Percentiles rank a stretch among this genome's conserved stretches.
phyloP scores from a whole-genome alignment of 2,113 vertebrate genomes.

The Lagenorhynchus albirostris region DNA sequence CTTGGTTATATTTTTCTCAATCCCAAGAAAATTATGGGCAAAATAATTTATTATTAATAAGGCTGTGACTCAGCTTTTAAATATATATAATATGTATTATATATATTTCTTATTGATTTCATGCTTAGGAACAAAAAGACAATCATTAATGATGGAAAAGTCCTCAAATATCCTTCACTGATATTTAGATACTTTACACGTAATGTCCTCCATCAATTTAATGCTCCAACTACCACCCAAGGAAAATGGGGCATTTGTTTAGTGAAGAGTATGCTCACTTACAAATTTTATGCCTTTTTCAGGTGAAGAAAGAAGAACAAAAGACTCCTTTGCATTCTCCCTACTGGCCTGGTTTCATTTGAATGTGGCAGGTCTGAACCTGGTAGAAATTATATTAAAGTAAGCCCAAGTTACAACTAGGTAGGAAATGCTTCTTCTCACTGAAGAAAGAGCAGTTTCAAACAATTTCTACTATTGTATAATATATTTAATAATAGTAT shows the following conservation, averaged over 20 bases:
- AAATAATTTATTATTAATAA: neutral
- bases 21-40: neutral
- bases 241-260: neutral
- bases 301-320: neutral
- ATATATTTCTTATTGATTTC: neutral
- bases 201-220: neutral
- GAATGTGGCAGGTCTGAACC: neutral
- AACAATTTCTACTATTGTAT: neutral
- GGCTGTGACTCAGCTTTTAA: neutral
- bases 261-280: neutral
- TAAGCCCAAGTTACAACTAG: neutral
- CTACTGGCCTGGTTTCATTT: neutral
- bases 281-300: neutral
- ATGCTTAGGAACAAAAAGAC: neutral
- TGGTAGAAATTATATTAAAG: neutral
- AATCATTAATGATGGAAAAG: neutral
- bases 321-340: neutral
- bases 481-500: neutral
- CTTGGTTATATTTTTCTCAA: neutral
- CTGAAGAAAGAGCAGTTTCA: neutral
- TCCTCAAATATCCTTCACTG: neutral
- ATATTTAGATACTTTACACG: neutral
- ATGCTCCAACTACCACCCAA: neutral
- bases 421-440: neutral
- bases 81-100: neutral